Conservation (phyloP, 2,888 invertebrate species). For the Dastarcus helophoroides region DNA sequence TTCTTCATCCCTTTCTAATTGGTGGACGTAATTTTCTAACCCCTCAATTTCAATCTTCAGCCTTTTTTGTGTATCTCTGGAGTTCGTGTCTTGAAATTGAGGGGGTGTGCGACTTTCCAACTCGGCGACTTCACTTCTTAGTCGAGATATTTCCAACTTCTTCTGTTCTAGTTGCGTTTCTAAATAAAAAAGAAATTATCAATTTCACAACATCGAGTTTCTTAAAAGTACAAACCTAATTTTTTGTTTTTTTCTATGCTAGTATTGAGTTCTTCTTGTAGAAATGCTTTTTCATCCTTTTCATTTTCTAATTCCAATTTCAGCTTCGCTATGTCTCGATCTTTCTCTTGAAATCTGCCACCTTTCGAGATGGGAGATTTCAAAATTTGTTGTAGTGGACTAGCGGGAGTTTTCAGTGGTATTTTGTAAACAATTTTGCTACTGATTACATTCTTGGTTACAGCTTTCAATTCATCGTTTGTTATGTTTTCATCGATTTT, state of each 20-base stretch:
- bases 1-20: conserved; percentile 42
- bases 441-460: conserved; percentile 19
- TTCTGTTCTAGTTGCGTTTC: conserved; percentile 34
- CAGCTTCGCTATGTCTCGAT: conserved; percentile 41
- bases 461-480: conserved; percentile 20
- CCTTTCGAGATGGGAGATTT: conserved; percentile 22
- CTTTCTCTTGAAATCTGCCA: conserved; percentile 25
- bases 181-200: conserved; percentile 15
- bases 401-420: no score
- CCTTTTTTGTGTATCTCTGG: conserved; percentile 24
- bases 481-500: conserved; percentile 20
- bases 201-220: neutral
- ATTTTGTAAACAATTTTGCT: conserved; percentile 16
- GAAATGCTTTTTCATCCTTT: conserved; percentile 48
- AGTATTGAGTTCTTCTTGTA: conserved; percentile 47
- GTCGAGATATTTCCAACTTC: conserved; percentile 30
- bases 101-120: conserved; percentile 27
- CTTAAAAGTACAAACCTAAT: conserved; percentile 32
- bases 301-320: conserved; percentile 49
- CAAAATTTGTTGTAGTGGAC: conserved; percentile 30
- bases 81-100: conserved; percentile 26
- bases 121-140: conserved; percentile 28
- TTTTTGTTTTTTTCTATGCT: conserved; percentile 44
- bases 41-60: conserved; percentile 41
- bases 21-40: conserved; percentile 42